These are phyloP conservation scores for Apis laboriosa DNA, from an alignment of 1,140 invertebrate genomes.

Conservation along the genomic window DNA sequence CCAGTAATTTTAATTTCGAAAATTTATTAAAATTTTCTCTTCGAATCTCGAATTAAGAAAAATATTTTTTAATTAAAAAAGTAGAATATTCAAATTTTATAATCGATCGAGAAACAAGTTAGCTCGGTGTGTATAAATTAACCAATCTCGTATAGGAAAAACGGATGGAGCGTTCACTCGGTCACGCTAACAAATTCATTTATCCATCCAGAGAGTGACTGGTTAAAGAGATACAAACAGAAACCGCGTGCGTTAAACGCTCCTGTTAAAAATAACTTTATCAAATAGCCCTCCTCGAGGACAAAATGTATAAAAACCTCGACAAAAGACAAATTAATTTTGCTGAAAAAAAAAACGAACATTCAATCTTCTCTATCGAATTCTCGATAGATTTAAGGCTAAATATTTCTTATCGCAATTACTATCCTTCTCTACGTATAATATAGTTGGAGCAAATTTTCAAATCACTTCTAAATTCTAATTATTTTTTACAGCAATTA, in stretches of 20 bases:
- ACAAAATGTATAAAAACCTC: too few relatives aligned
- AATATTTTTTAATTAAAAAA: too few relatives aligned
- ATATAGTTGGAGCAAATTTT: too few relatives aligned
- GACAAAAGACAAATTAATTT: neutral
- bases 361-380: too few relatives aligned
- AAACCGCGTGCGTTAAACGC: neutral
- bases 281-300: neutral
- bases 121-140: neutral
- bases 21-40: neutral
- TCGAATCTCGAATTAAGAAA: too few relatives aligned
- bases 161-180: neutral
- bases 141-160: neutral
- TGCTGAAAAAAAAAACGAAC: neutral
- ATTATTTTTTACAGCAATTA: too few relatives aligned
- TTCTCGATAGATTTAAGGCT: too few relatives aligned
- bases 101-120: too few relatives aligned
- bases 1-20: neutral
- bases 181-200: neutral
- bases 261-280: neutral
- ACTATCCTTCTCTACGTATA: too few relatives aligned
- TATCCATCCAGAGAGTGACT: neutral
- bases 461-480: too few relatives aligned
- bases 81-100: neutral
- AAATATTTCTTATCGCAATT: too few relatives aligned
- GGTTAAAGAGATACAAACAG: neutral